Evolutionary conservation across 2,113 vertebrate genomes (phyloP).

Genomic region (Rhegmatorhina hoffmannsi): DNA sequence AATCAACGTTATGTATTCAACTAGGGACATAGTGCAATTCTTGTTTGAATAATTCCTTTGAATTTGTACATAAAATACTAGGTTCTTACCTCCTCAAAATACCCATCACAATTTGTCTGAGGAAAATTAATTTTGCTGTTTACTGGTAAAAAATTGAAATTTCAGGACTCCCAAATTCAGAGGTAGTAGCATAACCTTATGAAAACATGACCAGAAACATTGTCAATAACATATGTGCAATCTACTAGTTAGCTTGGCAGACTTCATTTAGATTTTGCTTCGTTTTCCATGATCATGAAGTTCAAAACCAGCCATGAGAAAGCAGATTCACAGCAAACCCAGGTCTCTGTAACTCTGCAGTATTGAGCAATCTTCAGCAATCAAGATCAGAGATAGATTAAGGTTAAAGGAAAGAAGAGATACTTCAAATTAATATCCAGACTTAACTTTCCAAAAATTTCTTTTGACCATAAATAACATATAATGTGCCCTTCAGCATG

Average conservation of each 20-base stretch:
- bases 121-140: neutral
- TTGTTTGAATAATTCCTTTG: neutral
- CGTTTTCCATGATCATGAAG: neutral
- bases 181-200: neutral
- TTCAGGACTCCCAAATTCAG: neutral
- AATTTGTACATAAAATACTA: neutral
- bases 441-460: conserved; percentile 11
- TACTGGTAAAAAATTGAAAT: neutral
- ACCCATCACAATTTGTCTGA: neutral
- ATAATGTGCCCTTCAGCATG: neutral
- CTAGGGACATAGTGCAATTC: neutral
- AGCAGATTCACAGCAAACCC: neutral
- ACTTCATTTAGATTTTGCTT: neutral
- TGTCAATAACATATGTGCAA: neutral
- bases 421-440: conserved; percentile 5
- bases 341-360: neutral
- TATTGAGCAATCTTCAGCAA: neutral
- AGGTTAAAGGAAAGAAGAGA: conserved; percentile 11
- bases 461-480: neutral
- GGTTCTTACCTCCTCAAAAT: neutral
- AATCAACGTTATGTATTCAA: neutral
- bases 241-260: neutral
- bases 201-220: neutral
- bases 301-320: neutral
- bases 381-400: neutral